These are phyloP conservation scores for Fragum whitleyi DNA, from an alignment of 2,888 invertebrate species.

Conservation along the genomic window DNA sequence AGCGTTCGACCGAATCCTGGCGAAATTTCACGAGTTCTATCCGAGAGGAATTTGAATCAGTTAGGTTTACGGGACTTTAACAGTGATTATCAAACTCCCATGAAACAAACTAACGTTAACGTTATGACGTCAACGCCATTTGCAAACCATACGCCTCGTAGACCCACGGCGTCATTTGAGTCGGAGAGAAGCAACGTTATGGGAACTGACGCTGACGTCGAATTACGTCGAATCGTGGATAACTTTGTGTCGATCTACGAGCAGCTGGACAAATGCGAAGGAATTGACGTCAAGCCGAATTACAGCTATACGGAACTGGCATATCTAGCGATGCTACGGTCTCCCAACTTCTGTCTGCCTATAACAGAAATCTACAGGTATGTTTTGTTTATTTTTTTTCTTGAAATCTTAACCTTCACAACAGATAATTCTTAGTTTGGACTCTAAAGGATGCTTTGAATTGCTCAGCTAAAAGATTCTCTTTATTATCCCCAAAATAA, in stretches of 20 bases:
- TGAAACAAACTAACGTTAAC: not conserved
- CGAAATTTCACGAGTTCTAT: not conserved
- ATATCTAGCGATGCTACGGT: conserved; percentile 71
- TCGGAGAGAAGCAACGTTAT: not conserved
- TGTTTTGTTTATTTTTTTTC: too few relatives aligned
- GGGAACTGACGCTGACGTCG: conserved; percentile 55
- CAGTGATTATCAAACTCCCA: not conserved
- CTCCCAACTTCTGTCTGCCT: conserved; percentile 74
- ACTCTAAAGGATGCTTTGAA: too few relatives aligned
- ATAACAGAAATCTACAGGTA: conserved; percentile 72
- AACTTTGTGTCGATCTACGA: conserved; percentile 73
- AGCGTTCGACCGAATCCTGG: not conserved
- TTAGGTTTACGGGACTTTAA: not conserved
- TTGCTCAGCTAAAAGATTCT: too few relatives aligned
- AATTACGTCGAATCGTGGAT: conserved; percentile 70
- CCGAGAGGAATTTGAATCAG: not conserved
- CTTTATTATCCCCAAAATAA: too few relatives aligned
- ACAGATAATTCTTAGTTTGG: too few relatives aligned
- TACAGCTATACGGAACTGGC: conserved; percentile 78
- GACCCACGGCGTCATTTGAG: not conserved
- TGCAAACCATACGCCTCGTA: not conserved
- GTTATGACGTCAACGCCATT: conserved; percentile 15
- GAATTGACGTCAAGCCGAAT: conserved; percentile 69
- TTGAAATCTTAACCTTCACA: too few relatives aligned
- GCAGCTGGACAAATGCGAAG: conserved; percentile 64